Evolutionary conservation across 2,888 invertebrate genomes (phyloP), one percentile per base, ranked within the genome.

Genomic region (Cryptocephalus moraei): DNA sequence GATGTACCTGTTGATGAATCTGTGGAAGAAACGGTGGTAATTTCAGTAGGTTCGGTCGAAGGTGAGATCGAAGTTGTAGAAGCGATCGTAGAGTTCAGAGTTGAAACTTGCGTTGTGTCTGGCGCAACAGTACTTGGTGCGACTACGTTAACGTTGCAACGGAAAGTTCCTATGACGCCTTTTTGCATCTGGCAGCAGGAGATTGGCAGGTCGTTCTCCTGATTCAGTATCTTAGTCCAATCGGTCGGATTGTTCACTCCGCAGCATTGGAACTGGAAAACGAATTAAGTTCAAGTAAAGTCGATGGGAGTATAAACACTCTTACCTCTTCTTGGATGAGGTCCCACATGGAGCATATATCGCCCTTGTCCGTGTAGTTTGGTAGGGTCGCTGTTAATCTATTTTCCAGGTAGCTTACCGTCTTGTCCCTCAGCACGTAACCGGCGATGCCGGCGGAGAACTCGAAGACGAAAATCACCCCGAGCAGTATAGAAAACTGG

Each of bases 401-500:
- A 1, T 72, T 71, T 55, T 80, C 73, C 55, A 91, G 73, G 56
- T 82, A 78, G 1, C 70, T 68, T 52, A 77, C 75, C 41, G 89
- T 76, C 54, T 86, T 80, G 49, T 79, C 75, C 53, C 82, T 81
- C 69, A 86, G 80, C 53, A 87, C 76, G 69, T 87, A 89, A 39
- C 84, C 86, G 11, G 85, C 83, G 61, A 91, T 82, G 57, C 91
- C 91, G 53, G 86, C 85, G 1, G 86, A 86, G 59, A 91, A 74
- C 73, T 93, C 92, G 55, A 89, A 73, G n/a, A 89, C 74, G 71
- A 93, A 90, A 59, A 93, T 84, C 38, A 90, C 67, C 45, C 84
- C 76, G 63, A 93, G 73, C 57, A 92, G 75, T 44, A 80, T 75
- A 6, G 84, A 80, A 73, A 89, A 91, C 86, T 86, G 68, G 34